Conservation (phyloP, 2,797 vertebrate genomes). For the Chlorospingus semifuscus region DNA sequence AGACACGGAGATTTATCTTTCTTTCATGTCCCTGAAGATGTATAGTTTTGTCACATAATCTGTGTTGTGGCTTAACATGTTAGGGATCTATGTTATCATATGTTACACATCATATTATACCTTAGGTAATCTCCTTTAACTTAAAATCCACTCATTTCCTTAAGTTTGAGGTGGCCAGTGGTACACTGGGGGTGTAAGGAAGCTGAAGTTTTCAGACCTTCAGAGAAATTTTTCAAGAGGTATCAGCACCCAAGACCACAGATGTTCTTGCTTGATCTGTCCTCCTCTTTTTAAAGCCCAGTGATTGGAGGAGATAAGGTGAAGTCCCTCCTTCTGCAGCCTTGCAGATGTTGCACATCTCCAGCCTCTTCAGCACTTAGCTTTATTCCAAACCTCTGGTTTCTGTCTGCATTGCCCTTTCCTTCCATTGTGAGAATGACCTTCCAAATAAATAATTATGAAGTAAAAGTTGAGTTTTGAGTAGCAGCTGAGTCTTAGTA, state of each 20-base stretch:
- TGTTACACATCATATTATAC: background rate
- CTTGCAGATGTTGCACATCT: background rate
- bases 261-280: background rate
- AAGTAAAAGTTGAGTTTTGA: background rate
- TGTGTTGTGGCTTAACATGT: background rate
- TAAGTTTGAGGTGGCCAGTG: background rate
- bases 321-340: background rate
- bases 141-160: background rate
- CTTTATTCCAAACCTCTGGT: background rate
- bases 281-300: background rate
- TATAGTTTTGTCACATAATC: background rate
- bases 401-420: background rate
- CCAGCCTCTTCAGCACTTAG: background rate
- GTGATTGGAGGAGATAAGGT: background rate
- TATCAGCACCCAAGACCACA: background rate
- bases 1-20: background rate
- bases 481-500: background rate
- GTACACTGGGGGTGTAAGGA: background rate
- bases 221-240: background rate
- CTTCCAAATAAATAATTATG: background rate
- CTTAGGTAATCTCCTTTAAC: background rate
- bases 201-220: background rate
- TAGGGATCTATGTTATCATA: background rate
- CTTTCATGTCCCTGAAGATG: background rate
- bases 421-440: accelerated